These are phyloP conservation scores for Tachina fera DNA, from an alignment of 2,888 invertebrate genomes.

Conservation along the genomic window DNA sequence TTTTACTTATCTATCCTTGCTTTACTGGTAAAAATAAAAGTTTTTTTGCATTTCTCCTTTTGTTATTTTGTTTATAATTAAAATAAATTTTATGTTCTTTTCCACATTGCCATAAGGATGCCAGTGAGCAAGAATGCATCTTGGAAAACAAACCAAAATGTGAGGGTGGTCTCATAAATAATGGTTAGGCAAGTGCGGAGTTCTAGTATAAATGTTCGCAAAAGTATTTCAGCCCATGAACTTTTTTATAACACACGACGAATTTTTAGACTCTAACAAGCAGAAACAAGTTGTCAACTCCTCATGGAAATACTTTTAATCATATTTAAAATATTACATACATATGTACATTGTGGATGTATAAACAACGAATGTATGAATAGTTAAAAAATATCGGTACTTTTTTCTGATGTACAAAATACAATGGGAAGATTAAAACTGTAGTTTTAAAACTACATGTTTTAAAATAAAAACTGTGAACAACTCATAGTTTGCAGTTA, in stretches of 20 bases:
- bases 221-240: not conserved
- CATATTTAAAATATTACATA: too few relatives aligned
- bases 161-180: constrained; percentile 68
- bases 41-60: constrained; percentile 58
- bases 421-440: too few relatives aligned
- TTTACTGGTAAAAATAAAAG: constrained; percentile 38
- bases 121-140: constrained; percentile 55
- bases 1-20: constrained; percentile 55
- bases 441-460: too few relatives aligned
- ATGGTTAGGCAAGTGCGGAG: constrained; percentile 51
- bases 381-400: too few relatives aligned
- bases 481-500: too few relatives aligned
- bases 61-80: constrained; percentile 72
- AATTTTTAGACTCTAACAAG: too few relatives aligned
- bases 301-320: too few relatives aligned
- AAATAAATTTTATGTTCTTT: constrained; percentile 72
- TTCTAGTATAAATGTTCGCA: not conserved
- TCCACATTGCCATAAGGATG: constrained; percentile 62
- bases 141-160: constrained; percentile 46
- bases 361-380: too few relatives aligned
- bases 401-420: too few relatives aligned
- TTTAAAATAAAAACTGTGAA: too few relatives aligned
- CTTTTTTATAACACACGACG: not conserved
- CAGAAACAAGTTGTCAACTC: too few relatives aligned
- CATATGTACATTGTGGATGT: too few relatives aligned